These are phyloP conservation scores for Seira musarum DNA, from an alignment of 2,888 invertebrate genomes.

Conservation along the genomic window DNA sequence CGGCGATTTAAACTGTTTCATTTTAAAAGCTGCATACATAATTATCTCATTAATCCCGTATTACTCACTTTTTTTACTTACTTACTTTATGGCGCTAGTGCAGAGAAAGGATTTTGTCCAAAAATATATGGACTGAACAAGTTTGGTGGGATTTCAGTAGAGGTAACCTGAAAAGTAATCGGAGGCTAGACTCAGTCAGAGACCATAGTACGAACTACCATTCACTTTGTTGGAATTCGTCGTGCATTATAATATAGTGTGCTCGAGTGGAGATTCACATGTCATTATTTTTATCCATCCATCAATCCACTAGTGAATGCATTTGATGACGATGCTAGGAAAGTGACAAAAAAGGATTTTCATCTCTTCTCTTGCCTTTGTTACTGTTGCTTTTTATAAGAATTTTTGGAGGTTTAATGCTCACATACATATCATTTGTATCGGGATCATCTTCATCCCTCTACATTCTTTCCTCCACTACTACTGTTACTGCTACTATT, in stretches of 20 bases:
- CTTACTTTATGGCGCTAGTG: too few relatives aligned
- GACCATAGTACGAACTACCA: background rate
- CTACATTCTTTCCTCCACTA: conserved; percentile 14
- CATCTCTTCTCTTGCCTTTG: conserved; percentile 42
- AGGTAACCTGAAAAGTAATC: too few relatives aligned
- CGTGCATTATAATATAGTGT: background rate
- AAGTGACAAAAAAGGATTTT: conserved; percentile 51
- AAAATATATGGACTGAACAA: too few relatives aligned
- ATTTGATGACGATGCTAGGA: background rate
- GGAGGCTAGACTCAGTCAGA: background rate
- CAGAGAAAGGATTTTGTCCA: too few relatives aligned
- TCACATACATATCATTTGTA: conserved; percentile 49
- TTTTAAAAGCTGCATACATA: too few relatives aligned
- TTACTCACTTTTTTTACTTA: too few relatives aligned
- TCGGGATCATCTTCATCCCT: conserved; percentile 51
- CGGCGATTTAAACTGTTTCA: too few relatives aligned
- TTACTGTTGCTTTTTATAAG: conserved; percentile 33
- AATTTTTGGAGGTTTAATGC: background rate
- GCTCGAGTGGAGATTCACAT: conserved; percentile 19
- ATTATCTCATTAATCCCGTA: too few relatives aligned
- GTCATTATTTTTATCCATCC: conserved; percentile 16
- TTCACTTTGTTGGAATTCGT: background rate
- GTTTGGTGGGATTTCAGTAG: too few relatives aligned
- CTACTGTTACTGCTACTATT: too few relatives aligned
- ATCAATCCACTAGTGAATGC: conserved; percentile 14